phyloP scores from a whole-genome alignment of 2,797 vertebrate species.

The Coendou prehensilis region DNA sequence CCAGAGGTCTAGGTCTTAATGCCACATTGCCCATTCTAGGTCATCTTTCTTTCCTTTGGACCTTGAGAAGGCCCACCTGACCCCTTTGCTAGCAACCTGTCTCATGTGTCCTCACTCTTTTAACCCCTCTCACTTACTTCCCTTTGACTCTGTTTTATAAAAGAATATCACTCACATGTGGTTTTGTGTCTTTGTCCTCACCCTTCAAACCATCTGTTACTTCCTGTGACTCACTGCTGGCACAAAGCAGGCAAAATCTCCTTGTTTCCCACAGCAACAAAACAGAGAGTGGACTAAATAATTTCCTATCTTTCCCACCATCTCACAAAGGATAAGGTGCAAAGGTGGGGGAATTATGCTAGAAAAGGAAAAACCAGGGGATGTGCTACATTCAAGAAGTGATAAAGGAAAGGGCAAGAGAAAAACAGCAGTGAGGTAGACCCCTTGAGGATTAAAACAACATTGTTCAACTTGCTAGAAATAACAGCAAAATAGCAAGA shows the following conservation, averaged over 20 bases:
- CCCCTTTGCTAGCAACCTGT: background rate
- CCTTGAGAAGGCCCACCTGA: background rate
- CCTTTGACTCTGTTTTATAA: background rate
- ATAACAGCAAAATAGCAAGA: background rate
- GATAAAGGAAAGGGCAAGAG: background rate
- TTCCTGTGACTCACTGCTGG: slow-evolving; percentile 50
- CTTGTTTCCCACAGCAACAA: slow-evolving; percentile 58
- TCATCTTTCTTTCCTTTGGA: background rate
- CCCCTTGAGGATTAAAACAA: background rate
- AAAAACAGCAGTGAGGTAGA: background rate
- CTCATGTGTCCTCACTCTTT: background rate
- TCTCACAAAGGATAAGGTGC: background rate
- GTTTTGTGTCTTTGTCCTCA: slow-evolving; percentile 65
- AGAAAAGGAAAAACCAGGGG: background rate
- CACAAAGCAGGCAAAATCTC: slow-evolving; percentile 27
- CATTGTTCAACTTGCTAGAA: background rate
- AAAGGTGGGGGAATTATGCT: background rate
- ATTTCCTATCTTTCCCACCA: slow-evolving; percentile 51
- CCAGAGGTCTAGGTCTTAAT: too few species aligned
- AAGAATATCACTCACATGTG: slow-evolving; percentile 53
- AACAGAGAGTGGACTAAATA: slow-evolving; percentile 46
- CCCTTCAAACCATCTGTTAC: slow-evolving; percentile 59
- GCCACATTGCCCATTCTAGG: background rate
- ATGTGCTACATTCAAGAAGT: background rate
- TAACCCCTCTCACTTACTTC: slow-evolving; percentile 25